Conservation (phyloP, 2,797 vertebrate species). For the Gymnopithys bicolor region DNA sequence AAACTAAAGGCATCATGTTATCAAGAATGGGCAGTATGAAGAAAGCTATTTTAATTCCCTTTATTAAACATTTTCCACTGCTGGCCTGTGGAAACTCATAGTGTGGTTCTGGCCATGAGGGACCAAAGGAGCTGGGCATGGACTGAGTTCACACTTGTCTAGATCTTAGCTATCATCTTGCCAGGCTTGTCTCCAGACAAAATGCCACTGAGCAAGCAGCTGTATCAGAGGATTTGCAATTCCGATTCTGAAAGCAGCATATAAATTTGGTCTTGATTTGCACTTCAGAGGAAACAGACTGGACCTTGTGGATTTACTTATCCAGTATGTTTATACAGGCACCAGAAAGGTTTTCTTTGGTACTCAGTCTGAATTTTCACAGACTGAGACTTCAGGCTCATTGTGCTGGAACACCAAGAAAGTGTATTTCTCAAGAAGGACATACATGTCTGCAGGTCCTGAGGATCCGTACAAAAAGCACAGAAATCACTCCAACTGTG, state of each 20-base stretch:
- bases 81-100: neutral
- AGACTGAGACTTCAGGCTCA: neutral
- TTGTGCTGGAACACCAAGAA: neutral
- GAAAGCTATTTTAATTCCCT: neutral
- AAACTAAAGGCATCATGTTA: neutral
- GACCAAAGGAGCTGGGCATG: neutral
- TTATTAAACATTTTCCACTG: neutral
- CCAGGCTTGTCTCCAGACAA: neutral
- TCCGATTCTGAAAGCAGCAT: neutral
- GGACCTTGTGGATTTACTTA: neutral
- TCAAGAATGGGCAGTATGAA: neutral
- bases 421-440: neutral
- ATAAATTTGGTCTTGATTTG: neutral
- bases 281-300: neutral
- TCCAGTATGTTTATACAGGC: neutral
- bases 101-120: neutral
- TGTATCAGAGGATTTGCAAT: neutral
- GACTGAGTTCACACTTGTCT: neutral
- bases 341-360: neutral
- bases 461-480: neutral
- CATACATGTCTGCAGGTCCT: neutral
- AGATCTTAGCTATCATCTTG: neutral
- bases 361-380: neutral
- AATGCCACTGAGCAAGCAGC: neutral
- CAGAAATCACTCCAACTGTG: neutral